Base-by-base conservation (phyloP, 2,888 invertebrate species). In the Acleris cristana region DNA sequence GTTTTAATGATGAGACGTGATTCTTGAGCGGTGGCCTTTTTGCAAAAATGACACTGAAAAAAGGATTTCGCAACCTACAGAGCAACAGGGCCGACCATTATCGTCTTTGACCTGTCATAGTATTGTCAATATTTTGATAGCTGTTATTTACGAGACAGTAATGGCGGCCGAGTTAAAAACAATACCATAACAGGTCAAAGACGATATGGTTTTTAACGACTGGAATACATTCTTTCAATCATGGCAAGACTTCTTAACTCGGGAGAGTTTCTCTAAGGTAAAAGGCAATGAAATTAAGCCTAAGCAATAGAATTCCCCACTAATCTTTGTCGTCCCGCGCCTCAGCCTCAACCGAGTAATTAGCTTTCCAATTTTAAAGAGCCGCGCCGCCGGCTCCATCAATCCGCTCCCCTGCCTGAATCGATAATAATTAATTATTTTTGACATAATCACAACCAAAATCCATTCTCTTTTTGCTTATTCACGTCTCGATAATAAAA, bases 381-480 rank as follows among this genome's bases (percentile, higher is more conserved):
- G 86, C 84, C 83, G 70, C 83, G 82, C 83, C 79, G 77, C 82
- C 78, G 77, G 80, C 77, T 82, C 85, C 89, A 85, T 90, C 92
- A 89, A 88, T 88, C 87, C 85, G 76, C 86, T 82, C 89, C 89
- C 89, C 87, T 83, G 84, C 82, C 80, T 79, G 85, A 94, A 94
- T 94, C 94, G 94, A 94, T 94, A 93, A 94, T 94, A 95, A 95
- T 95, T 95, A 95, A 95, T 95, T 94, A 95, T 94, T 94, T 95
- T 95, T 94, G 94, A 94, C 94, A 94, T 94, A 94, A 94, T 94
- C 94, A 94, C 94, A 85, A 89, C 93, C 90, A 84, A 92, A 93
- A 93, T 94, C 94, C 94, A 94, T 93, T 94, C 94, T 94, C 93
- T 94, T 94, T 92, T 94, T 94, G 94, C 94, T 94, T 94, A 94